phyloP scores from a whole-genome alignment of 2,113 vertebrate species.

The Xiphophorus maculatus region DNA sequence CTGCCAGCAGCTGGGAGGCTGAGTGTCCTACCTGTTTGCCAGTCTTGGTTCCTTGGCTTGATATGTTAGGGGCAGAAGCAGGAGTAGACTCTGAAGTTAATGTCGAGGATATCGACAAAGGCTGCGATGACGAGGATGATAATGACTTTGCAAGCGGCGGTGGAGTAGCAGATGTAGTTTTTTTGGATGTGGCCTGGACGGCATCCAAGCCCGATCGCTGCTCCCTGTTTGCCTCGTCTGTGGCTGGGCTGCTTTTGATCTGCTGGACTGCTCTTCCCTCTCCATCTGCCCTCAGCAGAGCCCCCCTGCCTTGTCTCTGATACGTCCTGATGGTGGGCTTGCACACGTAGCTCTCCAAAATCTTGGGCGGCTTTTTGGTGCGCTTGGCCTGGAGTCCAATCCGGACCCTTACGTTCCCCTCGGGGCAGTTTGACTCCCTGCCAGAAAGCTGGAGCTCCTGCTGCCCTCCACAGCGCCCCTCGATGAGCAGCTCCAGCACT shows the following conservation, averaged over 20 bases:
- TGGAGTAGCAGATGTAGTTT: constrained; percentile 61
- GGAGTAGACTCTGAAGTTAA: constrained; percentile 40
- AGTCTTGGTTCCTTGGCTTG: constrained; percentile 56
- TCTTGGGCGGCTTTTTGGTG: constrained; percentile 98
- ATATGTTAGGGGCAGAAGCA: constrained; percentile 41
- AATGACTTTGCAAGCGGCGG: constrained; percentile 50
- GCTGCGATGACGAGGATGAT: constrained; percentile 46
- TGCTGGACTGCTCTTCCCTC: constrained; percentile 56
- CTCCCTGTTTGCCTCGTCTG: constrained; percentile 59
- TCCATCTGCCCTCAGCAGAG: constrained; percentile 49
- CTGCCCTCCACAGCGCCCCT: constrained; percentile 76
- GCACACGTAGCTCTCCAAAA: constrained; percentile 97
- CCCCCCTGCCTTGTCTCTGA: constrained; percentile 79
- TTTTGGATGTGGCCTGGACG: constrained; percentile 66
- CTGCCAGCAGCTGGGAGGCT: not conserved
- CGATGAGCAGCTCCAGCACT: constrained; percentile 77
- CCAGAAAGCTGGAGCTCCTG: constrained; percentile 87
- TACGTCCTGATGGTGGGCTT: constrained; percentile 94
- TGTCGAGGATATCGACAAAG: constrained; percentile 45
- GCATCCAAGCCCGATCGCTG: constrained; percentile 56
- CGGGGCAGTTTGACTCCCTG: constrained; percentile 88
- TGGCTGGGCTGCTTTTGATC: constrained; percentile 53
- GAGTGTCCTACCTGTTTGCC: constrained; percentile 73
- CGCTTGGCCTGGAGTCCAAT: constrained; percentile 93
- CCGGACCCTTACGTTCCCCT: constrained; percentile 91